Base-by-base conservation (phyloP, 2,888 invertebrate genomes). In the Hypselothyrea guttata region DNA sequence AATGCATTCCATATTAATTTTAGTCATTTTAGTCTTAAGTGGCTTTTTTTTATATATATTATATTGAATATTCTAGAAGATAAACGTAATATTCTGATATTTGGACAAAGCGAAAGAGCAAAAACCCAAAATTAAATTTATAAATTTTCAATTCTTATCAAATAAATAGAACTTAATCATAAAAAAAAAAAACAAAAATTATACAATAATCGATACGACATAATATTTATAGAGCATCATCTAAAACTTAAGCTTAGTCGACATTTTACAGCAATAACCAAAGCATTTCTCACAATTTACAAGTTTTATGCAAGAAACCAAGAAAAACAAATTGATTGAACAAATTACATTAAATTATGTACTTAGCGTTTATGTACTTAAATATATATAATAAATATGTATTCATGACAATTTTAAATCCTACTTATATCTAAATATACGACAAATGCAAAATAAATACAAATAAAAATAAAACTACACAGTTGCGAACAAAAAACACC, bases 191-290 rank as follows among this genome's bases (percentile, higher is more conserved):
- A 48, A 15, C 44, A 35, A 15, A 47, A 22, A 42, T 47, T 12
- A 53, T 46, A 38, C 13, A 56, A 4, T 45, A 12, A 38, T 37
- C 34, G 35, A 52, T 35, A 52, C 22, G 11, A 52, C 27, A 35
- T 35, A 41, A 31, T n/a, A 30, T 33, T 49, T 22, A 59, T 48
- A 58, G 33, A 54, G 40, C 56, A 68, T 57, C 51, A 60, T 61
- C 63, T 49, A 47, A 65, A 67, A 60, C 59, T 60, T 49, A 47
- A 65, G 64, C 47, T 68, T 78, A 84, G 86, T 69, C 71, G 75
- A 71, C 78, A 69, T 77, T 86, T 89, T 89, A 89, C 89, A 89
- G 89, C 89, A 89, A 89, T 89, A 89, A 89, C 89, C 89, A 89
- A 89, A 89, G 89, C 88, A 89, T 89, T 89, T 89, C 72, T 63